Percentiles rank a stretch among this genome's conserved stretches.
phyloP scores from a whole-genome alignment of 2,797 vertebrate species.

The Onychomys torridus region DNA sequence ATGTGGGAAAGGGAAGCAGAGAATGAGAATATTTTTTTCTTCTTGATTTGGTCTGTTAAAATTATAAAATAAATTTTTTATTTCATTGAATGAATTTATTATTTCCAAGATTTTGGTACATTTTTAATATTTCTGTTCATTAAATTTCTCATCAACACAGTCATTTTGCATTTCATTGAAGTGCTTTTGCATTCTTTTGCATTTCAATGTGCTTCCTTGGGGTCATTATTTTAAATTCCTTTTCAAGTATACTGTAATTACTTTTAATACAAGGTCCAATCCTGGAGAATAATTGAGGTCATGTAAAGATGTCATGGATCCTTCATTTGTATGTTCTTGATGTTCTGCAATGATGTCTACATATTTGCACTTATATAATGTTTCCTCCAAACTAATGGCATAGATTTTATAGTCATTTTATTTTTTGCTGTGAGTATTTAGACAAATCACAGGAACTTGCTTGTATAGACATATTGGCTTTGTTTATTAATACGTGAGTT shows the following conservation, averaged over 20 bases:
- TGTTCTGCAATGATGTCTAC: not conserved
- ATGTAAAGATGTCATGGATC: not conserved
- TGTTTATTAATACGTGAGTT: not conserved
- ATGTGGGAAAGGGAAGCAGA: not conserved
- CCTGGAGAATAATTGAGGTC: not conserved
- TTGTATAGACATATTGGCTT: not conserved
- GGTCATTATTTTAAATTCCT: not conserved
- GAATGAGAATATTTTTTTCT: not conserved
- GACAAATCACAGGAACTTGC: accelerated
- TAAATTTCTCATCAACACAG: not conserved
- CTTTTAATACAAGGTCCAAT: not conserved
- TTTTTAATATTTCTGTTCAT: not conserved
- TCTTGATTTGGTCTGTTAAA: not conserved
- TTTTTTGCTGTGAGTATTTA: not conserved
- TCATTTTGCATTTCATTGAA: not conserved
- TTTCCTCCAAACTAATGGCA: not conserved
- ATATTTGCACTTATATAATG: not conserved
- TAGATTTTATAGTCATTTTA: not conserved
- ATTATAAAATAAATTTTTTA: not conserved
- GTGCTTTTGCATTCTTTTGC: not conserved
- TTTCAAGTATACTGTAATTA: not conserved
- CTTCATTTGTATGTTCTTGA: not conserved
- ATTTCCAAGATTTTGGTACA: not conserved
- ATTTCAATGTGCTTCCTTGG: not conserved
- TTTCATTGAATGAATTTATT: not conserved